Conservation (phyloP, 2,113 vertebrate genomes). For the Dendropsophus ebraccatus region DNA sequence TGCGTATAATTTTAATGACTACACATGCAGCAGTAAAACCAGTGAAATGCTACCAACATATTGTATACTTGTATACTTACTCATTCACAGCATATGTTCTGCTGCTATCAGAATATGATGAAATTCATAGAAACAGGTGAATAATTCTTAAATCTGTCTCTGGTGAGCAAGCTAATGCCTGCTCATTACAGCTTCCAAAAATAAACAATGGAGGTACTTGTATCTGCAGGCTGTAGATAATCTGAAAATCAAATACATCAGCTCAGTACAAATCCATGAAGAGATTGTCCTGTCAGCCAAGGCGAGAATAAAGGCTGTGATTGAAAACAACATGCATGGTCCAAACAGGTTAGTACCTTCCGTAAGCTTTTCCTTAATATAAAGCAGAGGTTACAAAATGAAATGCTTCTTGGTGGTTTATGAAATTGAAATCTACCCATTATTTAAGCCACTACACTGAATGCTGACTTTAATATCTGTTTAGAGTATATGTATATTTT, state of each 20-base stretch:
- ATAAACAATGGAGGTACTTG: conserved; percentile 71
- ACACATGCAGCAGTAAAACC: neutral
- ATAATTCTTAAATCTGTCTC: conserved; percentile 69
- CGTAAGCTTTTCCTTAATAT: conserved; percentile 21
- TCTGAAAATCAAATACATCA: conserved; percentile 74
- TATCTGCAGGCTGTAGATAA: conserved; percentile 75
- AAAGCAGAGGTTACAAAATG: neutral
- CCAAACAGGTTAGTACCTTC: conserved; percentile 62
- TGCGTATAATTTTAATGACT: neutral
- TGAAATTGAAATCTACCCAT: neutral
- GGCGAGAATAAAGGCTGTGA: conserved; percentile 69
- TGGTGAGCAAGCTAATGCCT: conserved; percentile 67
- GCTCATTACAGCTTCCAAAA: conserved; percentile 68
- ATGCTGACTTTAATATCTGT: neutral
- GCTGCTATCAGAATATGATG: neutral
- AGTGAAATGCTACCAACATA: neutral
- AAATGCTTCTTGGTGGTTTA: neutral
- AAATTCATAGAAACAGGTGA: conserved; percentile 59
- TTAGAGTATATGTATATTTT: neutral
- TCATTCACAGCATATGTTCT: neutral
- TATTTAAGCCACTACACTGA: neutral
- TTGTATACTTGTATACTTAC: conserved; percentile 7
- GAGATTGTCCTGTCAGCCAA: conserved; percentile 71
- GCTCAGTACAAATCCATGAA: conserved; percentile 69
- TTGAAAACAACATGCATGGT: conserved; percentile 63